Base-by-base conservation (phyloP, 1,140 invertebrate genomes). In the Aleiodes sp. region DNA sequence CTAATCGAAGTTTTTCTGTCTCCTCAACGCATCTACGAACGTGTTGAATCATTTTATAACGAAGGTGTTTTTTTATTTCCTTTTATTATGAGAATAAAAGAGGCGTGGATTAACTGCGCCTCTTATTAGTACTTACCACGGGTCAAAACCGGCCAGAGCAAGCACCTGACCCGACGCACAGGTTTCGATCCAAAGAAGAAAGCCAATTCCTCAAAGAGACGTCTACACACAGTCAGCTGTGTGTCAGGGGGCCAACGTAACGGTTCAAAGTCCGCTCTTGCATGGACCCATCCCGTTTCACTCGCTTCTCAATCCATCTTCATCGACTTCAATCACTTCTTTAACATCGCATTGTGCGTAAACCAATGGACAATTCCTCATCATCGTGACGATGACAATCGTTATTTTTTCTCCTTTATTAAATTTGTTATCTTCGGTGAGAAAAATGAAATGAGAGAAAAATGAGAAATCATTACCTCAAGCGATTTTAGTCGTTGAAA, bases 231-330 rank as follows among this genome's bases (percentile, higher is more conserved):
- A 73, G 70, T 71, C 71, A 76, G 73, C 80, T 82, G 75, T 82
- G 77, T 84, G 82, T 84, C 78, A 82, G 80, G 75, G 77, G 80
- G 82, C 79, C 81, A 82, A 84, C 70, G 73, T 84, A 84, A 84
- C 82, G 82, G 81, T 84, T 70, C 72, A 56, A 70, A 56, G 62
- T 62, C 52, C 65, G 62, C 62, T 39, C 39, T 29, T 19, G 33
- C 43, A 52, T 43, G 19, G 61, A 16, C 56, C 62, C n/a, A 59
- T 68, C 60, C 59, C 64, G 24, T 70, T 63, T 24, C 24, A 26
- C 59, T 21, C 19, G 26, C 63, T 64, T 28, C 35, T 19, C 59
- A 67, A 62, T 61, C 35, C 56, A 65, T 60, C 59, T 43, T 66
- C 64, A 64, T 70, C 33, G 52, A 31, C 60, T 33, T 66, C 59